These are phyloP conservation scores for Chrysemys picta DNA, from an alignment of 2,113 vertebrate species.

Conservation along the genomic window DNA sequence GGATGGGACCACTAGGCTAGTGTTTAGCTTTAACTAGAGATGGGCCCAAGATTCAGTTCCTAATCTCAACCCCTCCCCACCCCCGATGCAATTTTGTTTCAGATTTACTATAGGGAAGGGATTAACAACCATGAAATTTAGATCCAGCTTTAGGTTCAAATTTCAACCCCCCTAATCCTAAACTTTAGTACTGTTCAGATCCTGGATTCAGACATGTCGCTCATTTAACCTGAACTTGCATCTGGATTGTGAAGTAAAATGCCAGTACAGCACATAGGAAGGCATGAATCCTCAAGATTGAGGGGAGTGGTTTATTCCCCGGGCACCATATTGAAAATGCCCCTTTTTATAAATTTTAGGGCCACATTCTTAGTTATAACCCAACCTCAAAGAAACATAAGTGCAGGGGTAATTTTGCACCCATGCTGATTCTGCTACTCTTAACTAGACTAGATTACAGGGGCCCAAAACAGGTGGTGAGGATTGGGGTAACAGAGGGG, in stretches of 20 bases:
- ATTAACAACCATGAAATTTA: neutral
- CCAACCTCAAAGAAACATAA: neutral
- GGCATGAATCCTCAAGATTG: neutral
- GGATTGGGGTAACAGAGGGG: neutral
- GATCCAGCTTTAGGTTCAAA: neutral
- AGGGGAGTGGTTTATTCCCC: neutral
- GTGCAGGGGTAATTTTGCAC: neutral
- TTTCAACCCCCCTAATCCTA: neutral
- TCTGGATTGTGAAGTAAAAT: neutral
- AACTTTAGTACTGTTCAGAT: neutral
- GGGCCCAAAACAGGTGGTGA: fast-evolving
- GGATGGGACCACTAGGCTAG: neutral
- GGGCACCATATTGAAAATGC: neutral
- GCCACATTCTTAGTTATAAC: neutral
- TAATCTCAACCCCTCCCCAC: neutral
- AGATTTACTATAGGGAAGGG: neutral
- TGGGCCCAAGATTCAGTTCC: neutral
- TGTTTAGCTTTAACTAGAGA: neutral
- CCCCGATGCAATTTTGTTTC: neutral
- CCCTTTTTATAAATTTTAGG: neutral
- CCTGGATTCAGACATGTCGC: neutral
- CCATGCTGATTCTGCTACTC: neutral
- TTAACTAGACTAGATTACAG: fast-evolving
- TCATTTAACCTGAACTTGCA: neutral
- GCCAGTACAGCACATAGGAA: neutral